Evolutionary conservation across 2,888 invertebrate genomes (phyloP).

Genomic region (Hermodice carunculata): DNA sequence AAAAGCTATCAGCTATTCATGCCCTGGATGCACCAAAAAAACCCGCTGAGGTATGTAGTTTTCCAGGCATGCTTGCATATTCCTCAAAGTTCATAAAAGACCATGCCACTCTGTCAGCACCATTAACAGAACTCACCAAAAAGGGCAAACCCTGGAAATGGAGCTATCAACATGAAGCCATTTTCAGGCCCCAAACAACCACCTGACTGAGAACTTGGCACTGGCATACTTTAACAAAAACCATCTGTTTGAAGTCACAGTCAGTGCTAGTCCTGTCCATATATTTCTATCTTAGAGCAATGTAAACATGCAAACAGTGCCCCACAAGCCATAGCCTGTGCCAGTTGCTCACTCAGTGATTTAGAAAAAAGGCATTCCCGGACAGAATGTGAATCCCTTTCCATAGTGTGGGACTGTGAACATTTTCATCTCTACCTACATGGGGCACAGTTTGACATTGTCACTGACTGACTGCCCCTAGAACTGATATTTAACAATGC

Average conservation of each 20-base stretch:
- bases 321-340: conserved; percentile 23
- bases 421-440: conserved; percentile 51
- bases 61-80: conserved; percentile 22
- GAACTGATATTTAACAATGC: conserved; percentile 43
- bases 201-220: background rate
- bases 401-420: conserved; percentile 46
- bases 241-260: conserved; percentile 26
- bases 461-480: conserved; percentile 52
- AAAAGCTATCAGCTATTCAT: conserved; percentile 12
- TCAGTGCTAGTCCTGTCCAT: conserved; percentile 37
- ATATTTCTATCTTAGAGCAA: conserved; percentile 15
- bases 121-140: conserved; percentile 38
- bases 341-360: conserved; percentile 42
- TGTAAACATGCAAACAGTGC: background rate
- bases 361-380: conserved; percentile 47
- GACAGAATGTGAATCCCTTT: conserved; percentile 43
- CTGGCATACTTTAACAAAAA: conserved; percentile 32
- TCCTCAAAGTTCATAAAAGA: conserved; percentile 17
- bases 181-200: conserved; percentile 36
- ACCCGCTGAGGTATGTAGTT: conserved; percentile 14
- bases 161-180: conserved; percentile 27
- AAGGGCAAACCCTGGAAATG: conserved; percentile 35
- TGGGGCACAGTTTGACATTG: conserved; percentile 45
- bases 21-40: conserved; percentile 3
- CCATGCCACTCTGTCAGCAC: conserved; percentile 31